These are phyloP conservation scores for Epinephelus awoara DNA, from an alignment of 2,797 vertebrate species.

Conservation along the genomic window DNA sequence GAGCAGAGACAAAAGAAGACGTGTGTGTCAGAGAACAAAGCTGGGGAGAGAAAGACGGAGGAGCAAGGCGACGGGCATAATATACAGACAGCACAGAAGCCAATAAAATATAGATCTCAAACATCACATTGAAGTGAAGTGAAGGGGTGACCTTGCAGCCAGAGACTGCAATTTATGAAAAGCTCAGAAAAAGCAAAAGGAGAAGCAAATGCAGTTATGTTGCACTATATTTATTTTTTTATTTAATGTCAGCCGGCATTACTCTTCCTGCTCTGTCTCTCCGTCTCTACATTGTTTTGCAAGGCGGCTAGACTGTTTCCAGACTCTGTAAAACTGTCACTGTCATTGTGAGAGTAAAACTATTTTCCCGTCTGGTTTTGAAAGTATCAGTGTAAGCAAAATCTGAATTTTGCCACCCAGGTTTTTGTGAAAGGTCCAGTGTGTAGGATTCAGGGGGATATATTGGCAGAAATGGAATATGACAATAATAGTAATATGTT, in stretches of 20 bases:
- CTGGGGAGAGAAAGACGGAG: slow-evolving; percentile 35
- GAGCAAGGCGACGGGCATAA: neutral
- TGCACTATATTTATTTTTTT: slow-evolving; percentile 21
- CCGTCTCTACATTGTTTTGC: slow-evolving; percentile 4
- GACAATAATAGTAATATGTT: no score
- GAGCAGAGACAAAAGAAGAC: slow-evolving; percentile 54
- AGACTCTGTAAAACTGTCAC: neutral
- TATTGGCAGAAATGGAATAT: no score
- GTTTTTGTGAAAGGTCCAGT: neutral
- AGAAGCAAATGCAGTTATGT: slow-evolving; percentile 22
- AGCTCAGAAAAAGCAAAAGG: slow-evolving; percentile 22
- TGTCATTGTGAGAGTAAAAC: neutral
- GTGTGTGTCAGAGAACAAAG: slow-evolving; percentile 59
- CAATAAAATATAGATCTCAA: slow-evolving; percentile 66
- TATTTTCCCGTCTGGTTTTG: neutral
- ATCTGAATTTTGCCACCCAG: neutral
- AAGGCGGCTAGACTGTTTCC: slow-evolving; percentile 5
- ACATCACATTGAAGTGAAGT: slow-evolving; percentile 41
- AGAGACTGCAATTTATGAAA: slow-evolving; percentile 31
- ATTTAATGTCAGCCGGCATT: slow-evolving; percentile 13
- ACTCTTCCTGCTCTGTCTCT: slow-evolving; percentile 7
- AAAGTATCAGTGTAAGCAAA: neutral
- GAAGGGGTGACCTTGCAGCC: slow-evolving; percentile 65
- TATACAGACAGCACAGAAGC: slow-evolving; percentile 19
- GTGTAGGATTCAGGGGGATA: no score